These are phyloP conservation scores for Passerina amoena DNA, from an alignment of 2,113 vertebrate species.

Conservation along the genomic window DNA sequence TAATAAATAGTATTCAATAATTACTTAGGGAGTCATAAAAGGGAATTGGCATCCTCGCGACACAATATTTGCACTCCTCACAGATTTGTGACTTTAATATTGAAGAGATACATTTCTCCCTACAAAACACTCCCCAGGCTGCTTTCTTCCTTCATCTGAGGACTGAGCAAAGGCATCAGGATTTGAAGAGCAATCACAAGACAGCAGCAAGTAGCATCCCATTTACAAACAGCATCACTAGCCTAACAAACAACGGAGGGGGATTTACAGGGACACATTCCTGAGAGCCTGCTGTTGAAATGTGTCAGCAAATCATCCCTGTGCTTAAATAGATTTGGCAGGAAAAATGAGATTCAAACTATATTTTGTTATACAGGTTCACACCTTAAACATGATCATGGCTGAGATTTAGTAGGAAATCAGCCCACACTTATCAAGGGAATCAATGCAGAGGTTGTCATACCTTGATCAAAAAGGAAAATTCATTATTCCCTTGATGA, in stretches of 20 bases:
- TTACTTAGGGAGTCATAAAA: constrained; percentile 41
- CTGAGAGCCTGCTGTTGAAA: background rate
- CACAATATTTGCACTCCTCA: constrained; percentile 15
- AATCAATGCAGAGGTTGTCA: background rate
- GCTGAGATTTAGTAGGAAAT: background rate
- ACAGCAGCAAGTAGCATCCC: background rate
- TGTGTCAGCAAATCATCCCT: background rate
- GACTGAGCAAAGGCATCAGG: background rate
- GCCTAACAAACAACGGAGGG: background rate
- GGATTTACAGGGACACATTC: background rate
- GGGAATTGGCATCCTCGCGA: background rate
- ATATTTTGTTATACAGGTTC: background rate
- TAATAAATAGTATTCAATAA: constrained; percentile 24
- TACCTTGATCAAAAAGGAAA: background rate
- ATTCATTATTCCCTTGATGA: background rate
- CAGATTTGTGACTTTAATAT: constrained; percentile 52
- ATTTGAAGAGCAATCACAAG: constrained; percentile 1
- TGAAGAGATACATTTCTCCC: background rate
- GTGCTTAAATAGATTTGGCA: background rate
- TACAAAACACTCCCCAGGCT: background rate
- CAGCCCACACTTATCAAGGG: background rate
- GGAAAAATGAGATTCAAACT: background rate
- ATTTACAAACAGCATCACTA: background rate
- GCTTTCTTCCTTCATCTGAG: background rate
- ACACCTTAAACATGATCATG: background rate